Evolutionary conservation across 1,140 invertebrate species (phyloP).

Genomic region (Meteorus sp.): DNA sequence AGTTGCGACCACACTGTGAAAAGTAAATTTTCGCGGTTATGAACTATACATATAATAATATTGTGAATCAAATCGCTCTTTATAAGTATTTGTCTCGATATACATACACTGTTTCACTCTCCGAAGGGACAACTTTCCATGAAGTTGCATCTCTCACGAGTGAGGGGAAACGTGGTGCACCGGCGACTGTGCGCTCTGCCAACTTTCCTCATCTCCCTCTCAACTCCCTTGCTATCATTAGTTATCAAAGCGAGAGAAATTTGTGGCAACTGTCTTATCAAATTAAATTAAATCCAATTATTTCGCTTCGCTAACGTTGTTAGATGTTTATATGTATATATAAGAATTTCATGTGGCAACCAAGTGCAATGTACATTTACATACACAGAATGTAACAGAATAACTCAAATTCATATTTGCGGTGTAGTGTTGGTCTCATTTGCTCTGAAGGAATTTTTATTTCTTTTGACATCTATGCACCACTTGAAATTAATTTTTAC

Average conservation of each 20-base stretch:
- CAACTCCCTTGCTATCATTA: constrained; percentile 1
- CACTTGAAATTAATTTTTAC: too few relatives aligned
- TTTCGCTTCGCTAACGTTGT: constrained; percentile 1
- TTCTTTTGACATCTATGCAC: too few relatives aligned
- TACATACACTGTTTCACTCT: background rate
- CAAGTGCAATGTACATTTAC: background rate
- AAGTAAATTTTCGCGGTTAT: too few relatives aligned
- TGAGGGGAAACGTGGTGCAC: too few relatives aligned
- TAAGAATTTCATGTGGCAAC: background rate
- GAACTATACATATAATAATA: background rate
- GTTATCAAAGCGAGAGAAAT: constrained; percentile 11
- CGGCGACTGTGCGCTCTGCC: background rate
- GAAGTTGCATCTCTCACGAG: constrained; percentile 3
- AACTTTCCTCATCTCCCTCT: constrained; percentile 2
- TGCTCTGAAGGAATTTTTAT: too few relatives aligned
- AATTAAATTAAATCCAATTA: constrained; percentile 12
- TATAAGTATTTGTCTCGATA: constrained; percentile 4
- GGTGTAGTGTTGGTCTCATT: too few relatives aligned
- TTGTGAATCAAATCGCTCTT: background rate
- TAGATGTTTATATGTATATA: background rate
- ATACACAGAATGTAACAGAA: too few relatives aligned
- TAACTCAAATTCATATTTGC: too few relatives aligned
- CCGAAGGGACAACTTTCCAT: constrained; percentile 7
- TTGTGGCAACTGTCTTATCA: constrained; percentile 5
- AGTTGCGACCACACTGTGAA: too few relatives aligned